These are phyloP conservation scores for Paralvinella palmiformis DNA, from an alignment of 1,140 invertebrate species.

Conservation along the genomic window DNA sequence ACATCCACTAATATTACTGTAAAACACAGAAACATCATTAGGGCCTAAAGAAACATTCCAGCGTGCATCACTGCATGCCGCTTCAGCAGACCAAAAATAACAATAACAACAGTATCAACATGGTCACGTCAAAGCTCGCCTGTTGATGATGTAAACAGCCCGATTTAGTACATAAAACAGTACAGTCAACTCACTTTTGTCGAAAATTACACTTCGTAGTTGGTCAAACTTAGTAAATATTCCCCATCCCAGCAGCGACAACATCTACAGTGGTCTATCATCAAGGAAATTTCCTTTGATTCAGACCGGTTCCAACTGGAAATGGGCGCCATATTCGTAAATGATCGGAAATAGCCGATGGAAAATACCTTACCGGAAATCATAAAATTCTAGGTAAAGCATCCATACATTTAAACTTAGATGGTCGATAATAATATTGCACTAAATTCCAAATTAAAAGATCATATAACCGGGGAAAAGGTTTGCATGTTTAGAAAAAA, in stretches of 20 bases:
- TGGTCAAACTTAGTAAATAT: constrained; percentile 22
- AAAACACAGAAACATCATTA: too few species aligned
- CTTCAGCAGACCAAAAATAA: too few species aligned
- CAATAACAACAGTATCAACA: neutral
- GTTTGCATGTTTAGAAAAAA: neutral
- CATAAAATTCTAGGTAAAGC: neutral
- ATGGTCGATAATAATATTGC: neutral
- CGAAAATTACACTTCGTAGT: neutral
- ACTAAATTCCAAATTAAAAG: neutral
- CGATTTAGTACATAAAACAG: neutral
- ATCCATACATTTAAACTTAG: neutral
- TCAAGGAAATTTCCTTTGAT: constrained; percentile 15
- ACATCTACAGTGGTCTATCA: neutral
- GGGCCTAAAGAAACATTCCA: too few species aligned
- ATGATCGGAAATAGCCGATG: constrained; percentile 23
- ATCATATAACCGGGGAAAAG: neutral
- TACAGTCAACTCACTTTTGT: neutral
- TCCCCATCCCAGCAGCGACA: neutral
- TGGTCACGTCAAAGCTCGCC: neutral
- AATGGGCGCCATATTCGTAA: constrained; percentile 39
- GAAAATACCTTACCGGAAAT: constrained; percentile 15
- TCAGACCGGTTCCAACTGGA: constrained; percentile 49
- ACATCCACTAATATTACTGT: too few species aligned
- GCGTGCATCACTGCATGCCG: too few species aligned
- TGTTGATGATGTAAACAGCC: neutral